Evolutionary conservation across 2,888 invertebrate species (phyloP).

Genomic region (Teinopalpus imperialis): DNA sequence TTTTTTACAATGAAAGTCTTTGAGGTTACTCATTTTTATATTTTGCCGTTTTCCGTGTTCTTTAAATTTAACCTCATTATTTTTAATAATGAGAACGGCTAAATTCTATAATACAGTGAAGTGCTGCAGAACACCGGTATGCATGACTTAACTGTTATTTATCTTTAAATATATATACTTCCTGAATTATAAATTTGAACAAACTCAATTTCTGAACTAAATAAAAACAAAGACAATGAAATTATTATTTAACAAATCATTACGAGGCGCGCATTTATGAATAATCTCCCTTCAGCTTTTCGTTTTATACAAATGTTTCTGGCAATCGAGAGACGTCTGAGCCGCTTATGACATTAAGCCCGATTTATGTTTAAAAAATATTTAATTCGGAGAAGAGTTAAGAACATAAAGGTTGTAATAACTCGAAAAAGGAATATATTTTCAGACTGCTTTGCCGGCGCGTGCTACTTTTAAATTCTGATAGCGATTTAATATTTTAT

Average conservation of each 20-base stretch:
- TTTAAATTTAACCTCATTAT: too few relatives aligned
- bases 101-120: too few relatives aligned
- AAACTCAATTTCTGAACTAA: constrained; percentile 1
- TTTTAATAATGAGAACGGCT: too few relatives aligned
- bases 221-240: constrained; percentile 36
- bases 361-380: constrained; percentile 67
- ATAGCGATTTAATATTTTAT: not conserved
- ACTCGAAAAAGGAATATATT: constrained; percentile 40
- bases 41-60: too few relatives aligned
- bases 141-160: too few relatives aligned
- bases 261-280: constrained; percentile 44
- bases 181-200: too few relatives aligned
- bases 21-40: too few relatives aligned
- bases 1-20: too few relatives aligned
- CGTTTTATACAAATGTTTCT: constrained; percentile 69
- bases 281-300: constrained; percentile 59
- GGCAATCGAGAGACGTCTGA: constrained; percentile 56
- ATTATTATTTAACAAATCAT: constrained; percentile 44
- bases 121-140: too few relatives aligned
- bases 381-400: constrained; percentile 72
- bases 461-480: constrained; percentile 13
- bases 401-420: constrained; percentile 63
- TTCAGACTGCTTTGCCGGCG: constrained; percentile 26
- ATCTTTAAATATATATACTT: too few relatives aligned
- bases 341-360: constrained; percentile 71